Percentiles rank a stretch among this genome's conserved stretches.
These are phyloP conservation scores for Syngnathus typhle DNA, from an alignment of 2,113 vertebrate species.

Conservation along the genomic window DNA sequence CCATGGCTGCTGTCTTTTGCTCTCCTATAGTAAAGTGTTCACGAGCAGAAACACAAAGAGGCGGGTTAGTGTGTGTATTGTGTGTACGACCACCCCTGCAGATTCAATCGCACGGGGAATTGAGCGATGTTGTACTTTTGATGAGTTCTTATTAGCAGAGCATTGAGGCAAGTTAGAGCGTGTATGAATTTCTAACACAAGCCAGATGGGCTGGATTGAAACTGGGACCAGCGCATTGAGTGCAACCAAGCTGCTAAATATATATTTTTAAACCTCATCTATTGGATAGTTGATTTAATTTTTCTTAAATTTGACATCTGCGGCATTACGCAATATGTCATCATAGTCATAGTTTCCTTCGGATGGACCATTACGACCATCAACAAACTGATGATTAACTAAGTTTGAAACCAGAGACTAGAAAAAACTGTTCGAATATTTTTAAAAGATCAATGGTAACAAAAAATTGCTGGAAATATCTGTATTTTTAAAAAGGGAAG, in stretches of 20 bases:
- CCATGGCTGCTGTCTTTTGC: conserved; percentile 51
- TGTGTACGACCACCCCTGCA: not conserved
- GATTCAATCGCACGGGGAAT: not conserved
- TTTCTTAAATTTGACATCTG: too few relatives aligned
- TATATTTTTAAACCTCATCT: not conserved
- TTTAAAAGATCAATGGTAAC: too few relatives aligned
- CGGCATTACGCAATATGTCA: not conserved
- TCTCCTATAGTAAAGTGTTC: conserved; percentile 22
- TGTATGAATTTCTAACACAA: not conserved
- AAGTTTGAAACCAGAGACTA: too few relatives aligned
- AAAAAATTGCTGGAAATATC: too few relatives aligned
- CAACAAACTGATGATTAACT: too few relatives aligned
- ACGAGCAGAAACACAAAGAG: conserved; percentile 11
- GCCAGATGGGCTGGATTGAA: not conserved
- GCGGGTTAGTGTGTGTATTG: not conserved
- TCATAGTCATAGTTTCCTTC: not conserved
- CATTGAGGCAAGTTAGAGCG: not conserved
- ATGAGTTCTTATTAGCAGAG: conserved; percentile 1
- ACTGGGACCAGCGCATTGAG: not conserved
- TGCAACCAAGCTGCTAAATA: not conserved
- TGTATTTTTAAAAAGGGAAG: too few relatives aligned
- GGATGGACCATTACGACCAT: too few relatives aligned
- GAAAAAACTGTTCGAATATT: too few relatives aligned
- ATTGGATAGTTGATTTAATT: not conserved
- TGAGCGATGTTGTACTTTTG: not conserved